Evolutionary conservation across 2,797 vertebrate species (phyloP).

Genomic region (Anas bernieri): DNA sequence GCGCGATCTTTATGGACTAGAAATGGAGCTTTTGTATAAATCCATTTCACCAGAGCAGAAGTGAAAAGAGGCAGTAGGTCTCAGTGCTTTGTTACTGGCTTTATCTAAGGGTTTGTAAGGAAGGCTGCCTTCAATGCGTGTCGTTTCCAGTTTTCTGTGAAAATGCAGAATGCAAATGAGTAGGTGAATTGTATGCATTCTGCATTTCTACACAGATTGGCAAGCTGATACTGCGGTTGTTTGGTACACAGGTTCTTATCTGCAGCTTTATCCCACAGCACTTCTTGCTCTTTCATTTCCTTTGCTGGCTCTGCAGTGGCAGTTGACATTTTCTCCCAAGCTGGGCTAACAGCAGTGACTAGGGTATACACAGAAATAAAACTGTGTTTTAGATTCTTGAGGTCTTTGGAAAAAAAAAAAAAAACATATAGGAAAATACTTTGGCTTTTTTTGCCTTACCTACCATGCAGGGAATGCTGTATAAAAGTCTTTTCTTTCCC

Average conservation of each 20-base stretch:
- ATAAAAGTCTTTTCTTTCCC: background rate
- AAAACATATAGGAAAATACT: background rate
- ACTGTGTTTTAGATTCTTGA: background rate
- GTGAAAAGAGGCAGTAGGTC: background rate
- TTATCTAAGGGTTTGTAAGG: background rate
- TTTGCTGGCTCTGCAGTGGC: conserved; percentile 9
- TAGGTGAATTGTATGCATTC: background rate
- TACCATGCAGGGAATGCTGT: background rate
- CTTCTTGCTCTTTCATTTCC: conserved; percentile 42
- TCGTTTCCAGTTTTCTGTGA: conserved; percentile 28
- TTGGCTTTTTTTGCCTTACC: background rate
- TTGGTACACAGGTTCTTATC: conserved; percentile 2
- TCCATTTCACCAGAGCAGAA: background rate
- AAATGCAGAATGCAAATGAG: conserved; percentile 19
- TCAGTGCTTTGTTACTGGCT: background rate
- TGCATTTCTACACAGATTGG: conserved; percentile 11
- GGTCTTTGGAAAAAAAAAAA: background rate
- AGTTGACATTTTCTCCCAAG: background rate
- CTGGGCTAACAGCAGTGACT: background rate
- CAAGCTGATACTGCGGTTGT: background rate
- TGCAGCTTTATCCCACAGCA: conserved; percentile 2
- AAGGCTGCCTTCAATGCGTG: background rate
- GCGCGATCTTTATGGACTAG: background rate
- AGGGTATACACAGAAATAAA: background rate
- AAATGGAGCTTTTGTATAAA: background rate